Evolutionary conservation across 2,113 vertebrate species (phyloP).

Genomic region (Ceyx cyanopectus): DNA sequence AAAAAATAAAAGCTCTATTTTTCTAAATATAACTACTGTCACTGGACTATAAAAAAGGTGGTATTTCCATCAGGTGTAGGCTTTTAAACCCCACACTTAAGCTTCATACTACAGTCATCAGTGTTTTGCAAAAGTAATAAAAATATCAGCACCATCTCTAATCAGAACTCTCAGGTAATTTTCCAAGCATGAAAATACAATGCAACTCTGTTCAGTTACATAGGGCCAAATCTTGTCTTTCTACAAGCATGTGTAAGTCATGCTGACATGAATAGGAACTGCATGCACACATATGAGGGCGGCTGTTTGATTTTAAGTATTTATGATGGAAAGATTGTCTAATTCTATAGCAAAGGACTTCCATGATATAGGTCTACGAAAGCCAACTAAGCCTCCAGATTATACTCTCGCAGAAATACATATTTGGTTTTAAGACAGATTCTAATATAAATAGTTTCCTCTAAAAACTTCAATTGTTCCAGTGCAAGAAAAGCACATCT

Average conservation of each 20-base stretch:
- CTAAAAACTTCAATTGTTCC: neutral
- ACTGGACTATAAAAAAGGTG: neutral
- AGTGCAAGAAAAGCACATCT: neutral
- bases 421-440: neutral
- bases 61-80: neutral
- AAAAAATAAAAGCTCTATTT: neutral
- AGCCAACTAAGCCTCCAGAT: neutral
- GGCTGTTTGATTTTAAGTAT: neutral
- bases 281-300: neutral
- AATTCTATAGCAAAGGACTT: constrained; percentile 10
- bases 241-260: neutral
- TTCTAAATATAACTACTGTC: neutral
- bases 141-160: neutral
- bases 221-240: neutral
- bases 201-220: neutral
- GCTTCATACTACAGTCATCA: neutral
- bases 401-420: neutral
- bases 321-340: neutral
- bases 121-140: neutral
- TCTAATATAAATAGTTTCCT: neutral
- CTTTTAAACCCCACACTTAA: neutral
- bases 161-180: neutral
- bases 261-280: neutral
- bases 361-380: neutral
- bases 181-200: neutral